Evolutionary conservation across 2,113 vertebrate species (phyloP), one percentile per base, ranked within the genome.

Genomic region (Corythornis vintsioides): DNA sequence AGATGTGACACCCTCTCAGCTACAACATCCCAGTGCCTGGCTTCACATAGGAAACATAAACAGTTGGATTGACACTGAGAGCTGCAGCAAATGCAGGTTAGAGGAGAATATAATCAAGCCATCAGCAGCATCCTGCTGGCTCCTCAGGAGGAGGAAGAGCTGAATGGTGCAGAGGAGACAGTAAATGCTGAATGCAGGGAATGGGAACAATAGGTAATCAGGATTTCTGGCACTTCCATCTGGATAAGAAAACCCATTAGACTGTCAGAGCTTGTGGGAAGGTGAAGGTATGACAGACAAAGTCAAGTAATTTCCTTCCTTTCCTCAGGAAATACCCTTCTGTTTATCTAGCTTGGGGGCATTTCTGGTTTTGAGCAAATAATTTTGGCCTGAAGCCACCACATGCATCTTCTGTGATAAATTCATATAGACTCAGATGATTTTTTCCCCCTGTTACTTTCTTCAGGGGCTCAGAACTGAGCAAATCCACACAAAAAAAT

Each of bases 171-270:
- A 66, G 72, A 79, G 72, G 43, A 76, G 61, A 19, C 0, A 0
- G 50, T 65, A 89, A 77, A 22, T 67, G 91, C 84, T 92, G 83
- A 96, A 24, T 21, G 52, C 77, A 88, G 1, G 0, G 15, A 53
- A 91, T 29, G 61, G 55, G 91, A 93, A 96, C 89, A 95, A 94
- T 93, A 67, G 87, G 45, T 69, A 89, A 94, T 93, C 95, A 91
- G 94, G 82, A 48, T 87, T 93, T 74, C 92, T 50, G 3, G 21
- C 5, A 1, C 50, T 83, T 92, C 78, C 87, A 28, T 74, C 79
- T 60, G 64, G 26, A 31, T 63, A 67, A 93, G 60, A 88, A 87
- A 91, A 40, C 71, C 84, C 67, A 16, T 91, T 67, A 77, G 64
- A 28, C 65, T 56, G 31, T 45, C 67, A 76, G 43, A 73, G 75